These are phyloP conservation scores for Enteromius viviparus DNA, from an alignment of 2,797 vertebrate species.

Conservation along the genomic window DNA sequence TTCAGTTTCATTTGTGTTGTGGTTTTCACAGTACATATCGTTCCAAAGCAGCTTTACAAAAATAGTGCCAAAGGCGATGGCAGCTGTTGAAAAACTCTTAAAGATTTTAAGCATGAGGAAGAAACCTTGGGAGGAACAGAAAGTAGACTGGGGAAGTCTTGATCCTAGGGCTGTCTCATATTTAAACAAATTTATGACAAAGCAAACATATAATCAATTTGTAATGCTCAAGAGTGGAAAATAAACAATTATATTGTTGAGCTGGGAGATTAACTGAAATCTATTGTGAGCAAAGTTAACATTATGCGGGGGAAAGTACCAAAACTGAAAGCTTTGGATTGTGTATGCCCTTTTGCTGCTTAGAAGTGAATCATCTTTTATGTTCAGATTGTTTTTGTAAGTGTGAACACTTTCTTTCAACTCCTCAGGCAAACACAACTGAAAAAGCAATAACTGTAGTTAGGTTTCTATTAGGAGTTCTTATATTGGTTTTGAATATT, in stretches of 20 bases:
- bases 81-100: slow-evolving; percentile 1
- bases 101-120: not conserved
- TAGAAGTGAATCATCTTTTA: slow-evolving; percentile 61
- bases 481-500: slow-evolving; percentile 64
- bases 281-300: slow-evolving; percentile 31
- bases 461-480: slow-evolving; percentile 45
- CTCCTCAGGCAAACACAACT: slow-evolving; percentile 64
- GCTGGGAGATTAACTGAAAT: slow-evolving; percentile 46
- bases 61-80: not conserved
- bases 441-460: slow-evolving; percentile 52
- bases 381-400: slow-evolving; percentile 61
- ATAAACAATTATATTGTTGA: slow-evolving; percentile 44
- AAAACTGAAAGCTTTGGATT: slow-evolving; percentile 41
- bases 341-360: slow-evolving; percentile 60
- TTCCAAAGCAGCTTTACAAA: slow-evolving; percentile 29
- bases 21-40: not conserved
- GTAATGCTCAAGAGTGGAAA: slow-evolving; percentile 12
- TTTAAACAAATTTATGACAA: not conserved
- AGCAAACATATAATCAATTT: slow-evolving; percentile 10
- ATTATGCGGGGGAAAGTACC: slow-evolving; percentile 40
- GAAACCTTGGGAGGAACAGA: slow-evolving; percentile 11
- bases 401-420: slow-evolving; percentile 60
- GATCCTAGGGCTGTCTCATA: not conserved
- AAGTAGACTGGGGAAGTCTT: not conserved
- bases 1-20: not conserved